Conservation (phyloP, 2,888 invertebrate species). For the Eubasilissa splendida region DNA sequence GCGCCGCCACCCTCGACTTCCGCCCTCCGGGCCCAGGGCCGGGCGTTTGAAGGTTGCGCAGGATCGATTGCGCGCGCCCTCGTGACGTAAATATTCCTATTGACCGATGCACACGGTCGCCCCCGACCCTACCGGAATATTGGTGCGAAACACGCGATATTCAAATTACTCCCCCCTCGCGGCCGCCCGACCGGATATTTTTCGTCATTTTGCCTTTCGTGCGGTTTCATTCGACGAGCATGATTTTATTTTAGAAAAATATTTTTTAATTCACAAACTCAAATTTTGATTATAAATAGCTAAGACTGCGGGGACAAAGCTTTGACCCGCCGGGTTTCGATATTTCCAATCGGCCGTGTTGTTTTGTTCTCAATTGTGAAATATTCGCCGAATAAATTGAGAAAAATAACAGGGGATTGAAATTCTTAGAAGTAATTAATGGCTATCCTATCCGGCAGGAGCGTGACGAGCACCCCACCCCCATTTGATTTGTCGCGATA, state of each 20-base stretch:
- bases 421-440: too few species aligned
- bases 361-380: too few species aligned
- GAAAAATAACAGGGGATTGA: too few species aligned
- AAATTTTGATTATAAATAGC: not conserved
- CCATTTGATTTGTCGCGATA: too few species aligned
- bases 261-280: not conserved
- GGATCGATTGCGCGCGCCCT: slow-evolving; percentile 56
- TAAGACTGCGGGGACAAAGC: too few species aligned
- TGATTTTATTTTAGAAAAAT: slow-evolving; percentile 27
- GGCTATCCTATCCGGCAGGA: too few species aligned
- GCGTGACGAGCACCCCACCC: too few species aligned
- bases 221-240: slow-evolving; percentile 21
- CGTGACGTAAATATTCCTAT: slow-evolving; percentile 58
- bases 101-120: slow-evolving; percentile 57
- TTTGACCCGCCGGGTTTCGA: too few species aligned
- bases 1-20: not conserved
- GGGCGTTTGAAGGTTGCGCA: slow-evolving; percentile 57
- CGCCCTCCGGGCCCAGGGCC: slow-evolving; percentile 28
- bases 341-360: too few species aligned
- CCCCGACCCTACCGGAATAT: slow-evolving; percentile 44
- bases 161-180: slow-evolving; percentile 47
- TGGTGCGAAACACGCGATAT: slow-evolving; percentile 52
- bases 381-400: too few species aligned
- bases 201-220: slow-evolving; percentile 28
- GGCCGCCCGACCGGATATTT: slow-evolving; percentile 29